phyloP scores from a whole-genome alignment of 2,888 invertebrate species.

The Cantharis lateralis region DNA sequence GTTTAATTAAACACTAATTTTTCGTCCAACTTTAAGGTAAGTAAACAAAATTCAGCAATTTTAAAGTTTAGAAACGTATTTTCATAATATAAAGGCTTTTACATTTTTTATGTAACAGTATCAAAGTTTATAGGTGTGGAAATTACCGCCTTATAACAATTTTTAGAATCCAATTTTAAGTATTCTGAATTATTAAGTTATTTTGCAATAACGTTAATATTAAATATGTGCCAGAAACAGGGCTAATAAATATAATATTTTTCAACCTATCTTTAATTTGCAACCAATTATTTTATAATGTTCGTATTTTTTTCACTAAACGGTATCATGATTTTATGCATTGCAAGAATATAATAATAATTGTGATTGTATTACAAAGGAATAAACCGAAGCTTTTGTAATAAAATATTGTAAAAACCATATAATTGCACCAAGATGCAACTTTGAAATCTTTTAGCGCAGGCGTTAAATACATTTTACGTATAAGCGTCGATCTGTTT shows the following conservation, averaged over 20 bases:
- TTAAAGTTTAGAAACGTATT: background rate
- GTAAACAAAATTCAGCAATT: background rate
- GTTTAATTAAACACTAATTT: background rate
- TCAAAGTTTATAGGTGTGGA: background rate
- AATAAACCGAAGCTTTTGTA: background rate
- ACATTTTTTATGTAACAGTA: background rate
- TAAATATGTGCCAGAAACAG: too few species aligned
- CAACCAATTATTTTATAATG: too few species aligned
- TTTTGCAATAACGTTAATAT: background rate
- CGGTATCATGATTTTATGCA: background rate
- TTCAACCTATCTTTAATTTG: too few species aligned
- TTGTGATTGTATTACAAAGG: background rate
- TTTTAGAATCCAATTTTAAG: background rate
- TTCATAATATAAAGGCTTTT: background rate
- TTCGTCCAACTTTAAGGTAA: background rate
- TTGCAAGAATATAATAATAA: background rate
- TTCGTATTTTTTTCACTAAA: too few species aligned
- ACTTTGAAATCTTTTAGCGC: constrained; percentile 16
- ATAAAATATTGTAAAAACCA: background rate
- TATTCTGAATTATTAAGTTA: background rate
- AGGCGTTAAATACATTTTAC: constrained; percentile 23
- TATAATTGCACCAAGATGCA: constrained; percentile 11
- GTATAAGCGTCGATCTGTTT: constrained; percentile 30
- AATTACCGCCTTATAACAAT: background rate
- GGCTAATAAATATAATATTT: too few species aligned